Evolutionary conservation across 2,113 vertebrate species (phyloP), one percentile per base, ranked within the genome.

Genomic region (Morone chrysops): DNA sequence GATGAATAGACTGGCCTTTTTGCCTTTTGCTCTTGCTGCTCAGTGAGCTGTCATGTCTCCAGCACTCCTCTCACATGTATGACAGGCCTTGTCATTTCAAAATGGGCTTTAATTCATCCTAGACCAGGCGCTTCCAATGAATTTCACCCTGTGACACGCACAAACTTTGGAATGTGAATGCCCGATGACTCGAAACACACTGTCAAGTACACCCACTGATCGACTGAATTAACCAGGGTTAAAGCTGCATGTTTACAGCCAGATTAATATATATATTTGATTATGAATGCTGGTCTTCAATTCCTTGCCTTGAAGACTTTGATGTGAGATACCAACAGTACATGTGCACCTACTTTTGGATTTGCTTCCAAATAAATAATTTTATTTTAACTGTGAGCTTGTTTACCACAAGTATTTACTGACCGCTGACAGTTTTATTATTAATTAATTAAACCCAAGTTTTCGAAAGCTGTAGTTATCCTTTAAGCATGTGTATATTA

Each of bases 1-100:
- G 12, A 86, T 88, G 90, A 93, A 91, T 70, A 51, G 90, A 41
- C 41, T 43, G 89, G 45, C 79, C 83, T 80, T 88, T 86, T 38
- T 61, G 61, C 45, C 41, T 61, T 60, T 68, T 0, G 2, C 65
- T 69, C 31, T 36, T 1, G 22, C 57, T 66, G 62, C 66, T 68
- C 78, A 51, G 60, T n/a, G 22, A 84, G 81, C 62, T 79, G 80
- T 83, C 82, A 83, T 20, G 75, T 78, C 80, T 82, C 73, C 89
- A 86, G 59, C 3, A 1, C 67, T 71, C 41, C 67, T 65, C 41
- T 67, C 84, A 75, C 51, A 75, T 82, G 80, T 83, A 70, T 78
- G 73, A 85, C 12, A 0, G 59, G 70, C 86, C 68, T 86, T 81
- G 78, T 88, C 68, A 53, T 69, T 80, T 25, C 41, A 75, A 66